These are phyloP conservation scores for Andrena praecox DNA, from an alignment of 2,888 invertebrate genomes.

Conservation along the genomic window DNA sequence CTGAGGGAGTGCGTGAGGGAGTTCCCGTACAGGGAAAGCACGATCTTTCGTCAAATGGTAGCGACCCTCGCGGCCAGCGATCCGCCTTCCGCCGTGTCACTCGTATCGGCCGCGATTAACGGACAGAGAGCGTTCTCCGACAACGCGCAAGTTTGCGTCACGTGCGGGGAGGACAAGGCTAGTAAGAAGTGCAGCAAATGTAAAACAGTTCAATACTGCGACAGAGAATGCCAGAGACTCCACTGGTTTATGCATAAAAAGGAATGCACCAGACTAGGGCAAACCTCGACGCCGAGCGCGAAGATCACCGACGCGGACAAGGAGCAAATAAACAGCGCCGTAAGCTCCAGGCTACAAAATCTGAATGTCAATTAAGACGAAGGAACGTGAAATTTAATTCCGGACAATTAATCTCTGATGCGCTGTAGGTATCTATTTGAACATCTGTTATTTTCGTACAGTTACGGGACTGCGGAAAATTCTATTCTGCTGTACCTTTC, in stretches of 20 bases:
- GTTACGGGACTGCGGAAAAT: background rate
- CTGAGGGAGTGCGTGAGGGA: constrained; percentile 94
- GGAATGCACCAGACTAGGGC: constrained; percentile 89
- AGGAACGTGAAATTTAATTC: constrained; percentile 41
- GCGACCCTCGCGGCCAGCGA: constrained; percentile 92
- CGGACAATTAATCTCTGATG: constrained; percentile 31
- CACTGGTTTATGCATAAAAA: constrained; percentile 97
- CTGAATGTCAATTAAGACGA: constrained; percentile 74
- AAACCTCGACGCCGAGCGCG: constrained; percentile 38
- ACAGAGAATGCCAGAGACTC: constrained; percentile 96
- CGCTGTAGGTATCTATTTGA: constrained; percentile 44
- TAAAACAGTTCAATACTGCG: constrained; percentile 97
- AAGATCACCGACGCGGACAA: constrained; percentile 78
- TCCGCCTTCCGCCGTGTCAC: constrained; percentile 89
- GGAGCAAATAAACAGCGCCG: constrained; percentile 77
- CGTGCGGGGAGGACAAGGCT: constrained; percentile 95
- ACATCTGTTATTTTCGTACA: constrained; percentile 23
- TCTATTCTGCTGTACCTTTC: constrained; percentile 5
- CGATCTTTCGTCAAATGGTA: constrained; percentile 94
- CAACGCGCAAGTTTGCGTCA: constrained; percentile 90
- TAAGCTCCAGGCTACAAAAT: constrained; percentile 78
- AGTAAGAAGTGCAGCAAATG: constrained; percentile 98
- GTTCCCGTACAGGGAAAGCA: constrained; percentile 96
- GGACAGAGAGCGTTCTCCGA: constrained; percentile 94
- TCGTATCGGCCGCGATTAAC: constrained; percentile 93